Conservation (phyloP, 2,888 invertebrate species). For the Diadegma fenestrale region DNA sequence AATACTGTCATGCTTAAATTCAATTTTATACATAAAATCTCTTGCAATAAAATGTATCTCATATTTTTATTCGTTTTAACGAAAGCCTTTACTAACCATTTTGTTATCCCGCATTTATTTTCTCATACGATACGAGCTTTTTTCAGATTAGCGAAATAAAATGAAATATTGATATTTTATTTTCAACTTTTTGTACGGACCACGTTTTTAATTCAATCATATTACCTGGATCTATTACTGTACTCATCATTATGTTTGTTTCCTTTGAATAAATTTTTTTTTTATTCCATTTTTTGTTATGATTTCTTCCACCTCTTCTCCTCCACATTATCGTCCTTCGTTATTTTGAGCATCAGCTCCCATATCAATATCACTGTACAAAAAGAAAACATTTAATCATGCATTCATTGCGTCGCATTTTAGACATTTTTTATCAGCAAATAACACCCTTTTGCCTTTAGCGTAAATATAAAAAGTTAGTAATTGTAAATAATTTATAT, state of each 20-base stretch:
- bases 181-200: conserved; percentile 1
- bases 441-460: neutral
- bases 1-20: neutral
- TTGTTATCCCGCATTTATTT: conserved; percentile 39
- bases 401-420: no score
- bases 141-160: conserved; percentile 32
- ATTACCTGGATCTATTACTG: conserved; percentile 55
- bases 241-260: conserved; percentile 48
- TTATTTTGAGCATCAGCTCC: neutral
- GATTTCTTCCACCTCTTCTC: conserved; percentile 6
- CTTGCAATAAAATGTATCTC: conserved; percentile 21
- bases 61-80: conserved; percentile 3
- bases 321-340: neutral
- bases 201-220: conserved; percentile 8
- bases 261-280: conserved; percentile 63
- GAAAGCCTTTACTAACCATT: conserved; percentile 60
- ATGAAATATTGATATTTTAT: neutral
- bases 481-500: conserved; percentile 9
- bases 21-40: conserved; percentile 13
- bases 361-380: no score
- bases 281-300: conserved; percentile 32
- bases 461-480: neutral
- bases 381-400: no score
- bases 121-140: conserved; percentile 47
- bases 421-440: no score